Conservation (phyloP, 2,797 vertebrate species). For the Buphagus erythrorhynchus region DNA sequence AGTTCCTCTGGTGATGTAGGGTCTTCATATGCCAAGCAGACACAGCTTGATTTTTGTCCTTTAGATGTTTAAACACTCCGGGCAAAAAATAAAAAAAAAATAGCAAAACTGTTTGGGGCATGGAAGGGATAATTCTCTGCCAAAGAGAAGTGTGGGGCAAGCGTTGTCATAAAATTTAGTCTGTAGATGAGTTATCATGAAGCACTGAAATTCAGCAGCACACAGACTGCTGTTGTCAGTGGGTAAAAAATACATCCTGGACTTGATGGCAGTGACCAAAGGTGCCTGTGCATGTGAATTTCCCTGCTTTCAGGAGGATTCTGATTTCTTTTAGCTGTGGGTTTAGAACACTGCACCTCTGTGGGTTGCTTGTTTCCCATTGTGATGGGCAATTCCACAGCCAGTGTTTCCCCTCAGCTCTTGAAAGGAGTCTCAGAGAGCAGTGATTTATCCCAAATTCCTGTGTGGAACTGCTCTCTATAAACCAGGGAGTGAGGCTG, state of each 20-base stretch:
- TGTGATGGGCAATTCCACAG: not conserved
- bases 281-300: not conserved
- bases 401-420: not conserved
- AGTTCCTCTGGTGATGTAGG: not conserved
- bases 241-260: not conserved
- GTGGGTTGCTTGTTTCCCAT: not conserved
- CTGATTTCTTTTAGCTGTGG: not conserved
- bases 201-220: not conserved
- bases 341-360: not conserved
- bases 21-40: not conserved
- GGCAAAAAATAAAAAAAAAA: too few species aligned
- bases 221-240: not conserved
- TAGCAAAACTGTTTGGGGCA: not conserved
- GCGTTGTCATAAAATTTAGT: not conserved
- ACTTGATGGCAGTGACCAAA: not conserved
- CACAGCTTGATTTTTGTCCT: not conserved
- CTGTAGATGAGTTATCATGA: not conserved
- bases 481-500: not conserved
- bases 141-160: not conserved
- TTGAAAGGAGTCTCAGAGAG: not conserved
- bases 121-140: not conserved
- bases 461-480: not conserved
- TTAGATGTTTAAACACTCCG: not conserved
- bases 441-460: not conserved
- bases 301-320: not conserved